These are phyloP conservation scores for Papilio protenor DNA, from an alignment of 2,888 invertebrate species.

Conservation along the genomic window DNA sequence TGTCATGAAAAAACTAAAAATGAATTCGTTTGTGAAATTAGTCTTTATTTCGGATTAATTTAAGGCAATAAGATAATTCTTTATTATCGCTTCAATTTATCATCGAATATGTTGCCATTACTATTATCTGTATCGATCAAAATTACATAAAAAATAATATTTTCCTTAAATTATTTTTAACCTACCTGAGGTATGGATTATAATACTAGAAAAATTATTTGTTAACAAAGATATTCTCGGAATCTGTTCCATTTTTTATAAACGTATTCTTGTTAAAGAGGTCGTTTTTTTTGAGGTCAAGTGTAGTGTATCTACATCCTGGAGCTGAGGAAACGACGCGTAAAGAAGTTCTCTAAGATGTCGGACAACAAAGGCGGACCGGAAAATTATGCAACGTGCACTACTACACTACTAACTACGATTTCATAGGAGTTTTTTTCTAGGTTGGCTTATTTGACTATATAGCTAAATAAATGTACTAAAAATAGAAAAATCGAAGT, in stretches of 20 bases:
- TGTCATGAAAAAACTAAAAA: slow-evolving; percentile 9
- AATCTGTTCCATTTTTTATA: slow-evolving; percentile 2
- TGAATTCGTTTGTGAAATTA: neutral
- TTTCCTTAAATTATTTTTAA: neutral
- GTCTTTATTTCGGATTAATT: neutral
- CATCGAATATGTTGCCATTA: neutral
- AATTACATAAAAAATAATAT: neutral
- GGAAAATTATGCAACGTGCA: slow-evolving; percentile 19
- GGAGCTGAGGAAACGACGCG: slow-evolving; percentile 19
- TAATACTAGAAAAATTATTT: neutral
- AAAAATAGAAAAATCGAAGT: too few species aligned
- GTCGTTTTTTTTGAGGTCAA: slow-evolving; percentile 18
- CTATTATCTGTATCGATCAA: neutral
- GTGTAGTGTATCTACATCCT: slow-evolving; percentile 21
- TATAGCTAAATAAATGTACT: neutral
- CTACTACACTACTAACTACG: neutral
- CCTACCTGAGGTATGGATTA: neutral
- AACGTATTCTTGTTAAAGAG: slow-evolving; percentile 1
- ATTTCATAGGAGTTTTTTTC: neutral
- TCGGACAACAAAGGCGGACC: slow-evolving; percentile 19
- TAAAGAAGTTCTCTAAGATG: slow-evolving; percentile 15
- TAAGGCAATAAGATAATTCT: neutral
- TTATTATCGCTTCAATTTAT: neutral
- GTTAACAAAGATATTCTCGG: neutral
- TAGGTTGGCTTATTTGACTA: neutral